Evolutionary conservation across 2,888 invertebrate species (phyloP).

Genomic region (Cataglyphis livida): DNA sequence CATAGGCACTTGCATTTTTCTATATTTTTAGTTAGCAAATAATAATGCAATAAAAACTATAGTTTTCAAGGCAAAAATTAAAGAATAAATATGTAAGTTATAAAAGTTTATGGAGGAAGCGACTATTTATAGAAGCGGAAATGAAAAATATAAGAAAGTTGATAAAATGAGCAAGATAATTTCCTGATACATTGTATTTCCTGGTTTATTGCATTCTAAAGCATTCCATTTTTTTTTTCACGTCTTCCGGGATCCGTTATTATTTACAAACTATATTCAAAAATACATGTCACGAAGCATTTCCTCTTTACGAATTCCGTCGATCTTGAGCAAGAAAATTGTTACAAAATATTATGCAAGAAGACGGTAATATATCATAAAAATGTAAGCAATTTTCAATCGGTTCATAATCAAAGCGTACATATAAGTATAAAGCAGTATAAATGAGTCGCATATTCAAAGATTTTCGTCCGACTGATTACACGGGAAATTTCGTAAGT

Average conservation of each 20-base stretch:
- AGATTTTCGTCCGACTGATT: conserved; percentile 13
- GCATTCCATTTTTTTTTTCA: background rate
- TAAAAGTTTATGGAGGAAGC: background rate
- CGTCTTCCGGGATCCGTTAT: conserved; percentile 23
- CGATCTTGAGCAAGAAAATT: conserved; percentile 38
- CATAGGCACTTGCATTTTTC: background rate
- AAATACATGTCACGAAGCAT: background rate
- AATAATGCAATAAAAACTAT: background rate
- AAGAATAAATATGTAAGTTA: background rate
- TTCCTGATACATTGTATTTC: conserved; percentile 26
- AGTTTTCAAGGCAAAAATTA: background rate
- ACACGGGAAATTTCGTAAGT: conserved; percentile 43
- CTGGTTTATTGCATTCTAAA: conserved; percentile 1
- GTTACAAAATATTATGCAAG: conserved; percentile 59
- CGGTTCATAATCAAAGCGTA: background rate
- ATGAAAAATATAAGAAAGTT: background rate
- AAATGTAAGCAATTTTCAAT: conserved; percentile 11
- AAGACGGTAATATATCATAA: conserved; percentile 30
- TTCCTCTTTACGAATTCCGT: conserved; percentile 29
- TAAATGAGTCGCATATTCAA: conserved; percentile 44
- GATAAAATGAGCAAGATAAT: background rate
- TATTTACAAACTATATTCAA: conserved; percentile 20
- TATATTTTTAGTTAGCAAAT: background rate
- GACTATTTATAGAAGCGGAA: background rate
- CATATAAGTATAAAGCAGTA: conserved; percentile 61